Evolutionary conservation across 2,797 vertebrate genomes (phyloP), one percentile per base, ranked within the genome.

Genomic region (Xenops minutus): DNA sequence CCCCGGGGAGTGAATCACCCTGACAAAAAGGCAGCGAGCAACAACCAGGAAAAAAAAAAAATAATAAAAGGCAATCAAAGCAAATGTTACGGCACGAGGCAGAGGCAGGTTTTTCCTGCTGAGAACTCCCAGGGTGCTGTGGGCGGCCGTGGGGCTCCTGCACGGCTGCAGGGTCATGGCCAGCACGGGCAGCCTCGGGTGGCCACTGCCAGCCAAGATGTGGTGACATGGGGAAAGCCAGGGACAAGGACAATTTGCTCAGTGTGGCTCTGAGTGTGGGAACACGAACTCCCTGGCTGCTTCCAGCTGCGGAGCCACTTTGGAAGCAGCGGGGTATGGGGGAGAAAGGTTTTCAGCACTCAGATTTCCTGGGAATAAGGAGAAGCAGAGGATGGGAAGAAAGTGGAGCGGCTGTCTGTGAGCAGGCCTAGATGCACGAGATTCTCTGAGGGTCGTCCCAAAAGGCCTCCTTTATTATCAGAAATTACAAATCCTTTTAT

Each of bases 401-500:
- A 85, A 82, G 52, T 59, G 9, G 79, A 76, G 69, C 86, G 18
- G 77, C 59, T 89, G 78, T 27, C 85, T 74, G 77, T 2, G 46
- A 55, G 71, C 61, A 92, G 93, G 77, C 84, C 79, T 71, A 64
- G 88, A 81, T 89, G 85, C 1, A 29, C 48, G 71, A 82, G 82
- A 66, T 56, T 86, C 93, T 91, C 84, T 5, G 63, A 92, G 89
- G 92, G 92, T 74, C 48, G n/a, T 96, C 96, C 95, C 89, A 63
- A 79, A 96, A 96, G 93, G 83, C 81, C 61, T 96, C 94, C 92
- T 88, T 95, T 88, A 93, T 76, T 44, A 71, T 58, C 79, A 93
- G 92, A 87, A 95, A 92, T 95, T 94, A 90, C 96, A 95, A 95
- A 92, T 94, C 96, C 93, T 83, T 91, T 96, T 75, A 96, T 96